phyloP scores from a whole-genome alignment of 2,888 invertebrate species.

The Amphipyra berbera region DNA sequence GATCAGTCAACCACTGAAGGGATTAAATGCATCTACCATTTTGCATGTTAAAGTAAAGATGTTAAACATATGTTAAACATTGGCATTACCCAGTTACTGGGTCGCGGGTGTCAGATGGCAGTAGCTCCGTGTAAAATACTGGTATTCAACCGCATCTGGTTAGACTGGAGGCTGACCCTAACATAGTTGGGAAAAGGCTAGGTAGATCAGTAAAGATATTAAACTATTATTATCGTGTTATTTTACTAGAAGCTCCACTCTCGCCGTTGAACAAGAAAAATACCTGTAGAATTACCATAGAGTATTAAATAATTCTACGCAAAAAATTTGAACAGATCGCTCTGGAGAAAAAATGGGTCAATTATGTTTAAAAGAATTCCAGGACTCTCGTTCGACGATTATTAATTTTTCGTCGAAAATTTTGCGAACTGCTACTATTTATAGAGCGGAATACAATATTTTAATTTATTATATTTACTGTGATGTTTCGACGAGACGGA shows the following conservation, averaged over 20 bases:
- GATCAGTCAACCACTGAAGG: no score
- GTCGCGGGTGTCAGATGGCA: no score
- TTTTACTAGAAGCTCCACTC: not conserved
- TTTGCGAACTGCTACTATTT: not conserved
- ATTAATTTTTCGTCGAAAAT: conserved; percentile 5
- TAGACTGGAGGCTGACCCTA: no score
- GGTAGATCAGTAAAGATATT: not conserved
- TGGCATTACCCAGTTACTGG: no score
- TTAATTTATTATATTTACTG: not conserved
- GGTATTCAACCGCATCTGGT: no score
- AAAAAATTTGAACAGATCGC: not conserved
- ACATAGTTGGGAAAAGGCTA: no score
- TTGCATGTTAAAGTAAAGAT: no score
- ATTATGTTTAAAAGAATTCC: conserved; percentile 2
- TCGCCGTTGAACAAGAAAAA: not conserved
- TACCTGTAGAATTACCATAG: not conserved
- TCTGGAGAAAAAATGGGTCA: not conserved
- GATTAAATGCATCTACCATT: no score
- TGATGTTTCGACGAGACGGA: not conserved
- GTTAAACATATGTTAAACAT: no score
- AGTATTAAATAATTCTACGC: not conserved
- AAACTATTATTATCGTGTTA: not conserved
- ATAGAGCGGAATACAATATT: not conserved
- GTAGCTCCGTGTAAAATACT: no score
- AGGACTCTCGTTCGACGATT: not conserved